Evolutionary conservation across 1,140 invertebrate species (phyloP), one percentile per base, ranked within the genome.

Genomic region (Neodiprion virginianus): DNA sequence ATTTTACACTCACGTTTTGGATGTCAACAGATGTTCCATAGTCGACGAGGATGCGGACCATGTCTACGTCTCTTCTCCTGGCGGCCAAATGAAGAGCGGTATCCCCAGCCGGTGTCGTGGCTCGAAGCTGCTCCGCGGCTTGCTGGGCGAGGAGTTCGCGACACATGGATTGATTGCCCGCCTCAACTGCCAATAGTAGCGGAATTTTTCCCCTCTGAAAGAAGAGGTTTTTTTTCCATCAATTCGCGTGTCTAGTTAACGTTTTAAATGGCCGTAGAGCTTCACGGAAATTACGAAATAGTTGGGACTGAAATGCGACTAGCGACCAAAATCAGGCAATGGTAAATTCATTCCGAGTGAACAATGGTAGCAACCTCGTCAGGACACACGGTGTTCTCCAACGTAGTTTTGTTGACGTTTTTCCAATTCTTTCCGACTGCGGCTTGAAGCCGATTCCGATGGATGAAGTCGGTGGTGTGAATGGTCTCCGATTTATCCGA

Each of bases 11-110:
- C 87, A 95, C 94, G 87, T 99, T 99, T 85, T 95, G 94, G 74
- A 93, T 93, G 83, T 99, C 97, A 65, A 99, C 94, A 70, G 92
- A 91, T 14, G 96, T 94, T n/a, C 97, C 97, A 80, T 95, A 94
- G 81, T 99, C 97, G 0, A 98, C 94, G 71, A 99, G 90, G 78
- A 98, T 95, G 72, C 95, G 91, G 17, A 96, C 93, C 92, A 98
- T 95, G 74, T 99, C 97, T 69, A 97, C 93, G 85, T 99, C 97
- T 80, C 94, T 92, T 79, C 94, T 91, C 81, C 96, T 90, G 21
- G 96, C 95, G 11, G 97, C 97, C 68, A 98, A 89, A 89, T 99
- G 98, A 21, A 99, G 89, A 49, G 96, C 96, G 9, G 95, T 95
- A 85, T 99, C 97, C 11, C 95, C 95, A 80, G 92, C 92, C 65